Percentiles rank a stretch among this genome's conserved stretches.
These are phyloP conservation scores for Aphelinus atriplicis DNA, from an alignment of 1,140 invertebrate genomes.

Conservation along the genomic window DNA sequence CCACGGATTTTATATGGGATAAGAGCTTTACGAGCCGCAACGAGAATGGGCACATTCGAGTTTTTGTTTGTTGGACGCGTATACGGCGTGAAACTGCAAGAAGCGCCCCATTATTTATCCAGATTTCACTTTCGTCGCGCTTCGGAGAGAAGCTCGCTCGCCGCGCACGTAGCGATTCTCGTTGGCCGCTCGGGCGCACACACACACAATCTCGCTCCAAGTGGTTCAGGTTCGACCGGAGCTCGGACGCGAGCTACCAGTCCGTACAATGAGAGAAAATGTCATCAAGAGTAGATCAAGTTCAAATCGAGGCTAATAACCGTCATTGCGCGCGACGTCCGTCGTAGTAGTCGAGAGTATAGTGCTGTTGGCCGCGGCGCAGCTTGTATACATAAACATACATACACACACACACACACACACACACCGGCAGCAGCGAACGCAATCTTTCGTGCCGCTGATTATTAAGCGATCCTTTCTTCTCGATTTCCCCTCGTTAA, in stretches of 20 bases:
- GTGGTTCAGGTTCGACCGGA: neutral
- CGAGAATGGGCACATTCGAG: neutral
- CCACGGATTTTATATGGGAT: too few species aligned
- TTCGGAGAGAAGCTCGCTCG: neutral
- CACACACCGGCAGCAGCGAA: constrained; percentile 10
- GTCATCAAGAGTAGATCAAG: constrained; percentile 17
- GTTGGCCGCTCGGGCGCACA: neutral
- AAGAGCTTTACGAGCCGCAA: too few species aligned
- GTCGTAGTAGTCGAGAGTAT: too few species aligned
- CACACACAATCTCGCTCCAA: neutral
- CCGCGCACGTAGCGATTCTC: neutral
- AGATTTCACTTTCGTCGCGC: constrained; percentile 17
- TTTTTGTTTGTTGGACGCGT: neutral
- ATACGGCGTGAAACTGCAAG: neutral
- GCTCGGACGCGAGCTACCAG: neutral
- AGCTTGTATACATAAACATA: neutral
- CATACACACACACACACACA: neutral
- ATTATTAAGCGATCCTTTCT: constrained; percentile 40
- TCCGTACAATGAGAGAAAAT: constrained; percentile 16
- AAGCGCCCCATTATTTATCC: neutral
- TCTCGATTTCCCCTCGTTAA: constrained; percentile 30
- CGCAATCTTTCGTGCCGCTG: constrained; percentile 42
- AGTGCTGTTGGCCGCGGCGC: too few species aligned
- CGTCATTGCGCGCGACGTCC: neutral
- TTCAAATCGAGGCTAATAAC: constrained; percentile 31